Evolutionary conservation across 1,140 invertebrate genomes (phyloP), one percentile per base, ranked within the genome.

Genomic region (Brachionus manjavacas): DNA sequence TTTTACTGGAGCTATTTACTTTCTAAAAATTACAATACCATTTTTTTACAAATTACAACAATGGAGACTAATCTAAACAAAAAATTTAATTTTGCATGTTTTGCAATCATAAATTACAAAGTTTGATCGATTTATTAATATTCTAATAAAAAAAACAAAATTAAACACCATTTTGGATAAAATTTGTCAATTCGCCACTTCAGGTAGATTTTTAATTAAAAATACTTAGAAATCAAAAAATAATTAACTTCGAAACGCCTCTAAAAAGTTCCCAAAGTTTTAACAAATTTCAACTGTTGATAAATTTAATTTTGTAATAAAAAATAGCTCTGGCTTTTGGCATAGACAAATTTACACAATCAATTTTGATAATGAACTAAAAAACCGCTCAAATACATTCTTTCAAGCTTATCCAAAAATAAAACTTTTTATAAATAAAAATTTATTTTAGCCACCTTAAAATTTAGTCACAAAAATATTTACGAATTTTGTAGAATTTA

Each of bases 1-100:
- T 60, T 60, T 60, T 60, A 60, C 52, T 60, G 52, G 52, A 60
- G 52, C 52, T 60, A 60, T 60, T 60, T 60, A 60, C 46, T 52
- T 52, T 52, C 46, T 16, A 52, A 52, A 52, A 52, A 52, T n/a
- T 14, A 52, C 46, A 52, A 52, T 52, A 52, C 46, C 11, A n/a
- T 35, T 46, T 49, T 52, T 52, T 52, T 16, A n/a, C 46, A 14
- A n/a, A 16, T 52, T 52, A 6, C 12, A 14, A 52, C 46, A 52
- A 52, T 52, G 14, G 16, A 52, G 52, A 60, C 52, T 60, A 60
- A 9, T 20, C 9, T 23, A 60, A 60, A 46, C 14, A 60, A 60
- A 60, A 60, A 60, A 60, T 60, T 52, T n/a, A 16, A 60, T 60
- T 23, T 60, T 6, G 16, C 52, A 60, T 60, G 52, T 60, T 60